Base-by-base conservation (phyloP, 2,888 invertebrate genomes). In the Ophion ellenae region DNA sequence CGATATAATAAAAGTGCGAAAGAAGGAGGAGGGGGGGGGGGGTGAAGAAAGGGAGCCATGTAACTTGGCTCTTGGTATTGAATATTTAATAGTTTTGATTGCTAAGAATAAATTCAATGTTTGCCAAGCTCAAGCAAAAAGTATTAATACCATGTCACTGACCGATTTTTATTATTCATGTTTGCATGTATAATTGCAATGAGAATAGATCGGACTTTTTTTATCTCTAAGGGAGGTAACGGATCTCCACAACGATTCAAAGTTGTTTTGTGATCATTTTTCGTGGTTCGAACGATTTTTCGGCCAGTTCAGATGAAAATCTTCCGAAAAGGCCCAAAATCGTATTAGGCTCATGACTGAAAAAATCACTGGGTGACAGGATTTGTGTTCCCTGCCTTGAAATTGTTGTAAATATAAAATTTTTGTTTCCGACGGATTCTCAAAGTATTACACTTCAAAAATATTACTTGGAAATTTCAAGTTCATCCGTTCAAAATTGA, bases 1-100 rank as follows among this genome's bases (percentile, higher is more conserved):
- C 71, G 24, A 32, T 36, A 57, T 20, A 57, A 64, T 47, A 24
- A 45, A 83, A 74, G 40, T 9, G 32, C 40, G 53, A 67, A 36
- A 3, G 32, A 3, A 32, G 32, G 32, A 7, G 20, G 36, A 5
- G 14, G 14, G 17, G 17, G 17, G 17, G 36, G 1, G 14, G 14
- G 17, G 17, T 5, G 17, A 5, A 14, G 11, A 53, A 0, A 3
- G 17, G 53, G 53, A 53, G 53, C 17, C 53, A 14, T 53, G 14
- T 53, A 17, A 53, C 11, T 53, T 53, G 53, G 53, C 17, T 53
- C 53, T 53, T 53, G 53, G 53, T 53, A 53, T 53, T 53, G 17
- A 53, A 53, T 53, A 53, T 53, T 14, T 53, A 45, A 36, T 53
- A 53, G 5, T 17, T 53, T 53, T 53, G 11, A 53, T 53, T 14